Base-by-base conservation (phyloP, 2,113 vertebrate species). In the Piprites chloris region DNA sequence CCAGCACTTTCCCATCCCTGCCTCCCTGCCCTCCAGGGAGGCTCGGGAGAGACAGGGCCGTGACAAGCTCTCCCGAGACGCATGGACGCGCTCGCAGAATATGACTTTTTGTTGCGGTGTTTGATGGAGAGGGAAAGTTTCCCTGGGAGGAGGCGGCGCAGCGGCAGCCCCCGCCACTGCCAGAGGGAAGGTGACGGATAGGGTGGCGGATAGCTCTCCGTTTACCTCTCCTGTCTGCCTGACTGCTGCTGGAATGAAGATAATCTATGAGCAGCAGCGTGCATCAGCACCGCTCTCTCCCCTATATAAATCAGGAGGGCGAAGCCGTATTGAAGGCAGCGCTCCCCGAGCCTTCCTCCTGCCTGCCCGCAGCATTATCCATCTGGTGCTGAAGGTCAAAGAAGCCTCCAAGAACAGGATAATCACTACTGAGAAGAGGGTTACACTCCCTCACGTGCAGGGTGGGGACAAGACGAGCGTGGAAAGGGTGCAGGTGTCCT, bases 371-470 rank as follows among this genome's bases (percentile, higher is more conserved):
- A 47, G 82, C n/a, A 2, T 61, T 84, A 92, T 93, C 94, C 87
- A 90, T 96, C 96, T 96, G 96, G 49, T 65, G 63, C 68, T 94
- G 89, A 97, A 93, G 97, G 95, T 97, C 95, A 94, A 37, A 71
- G 83, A 74, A 77, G 76, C 78, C 78, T 89, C 55, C 4, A 69
- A 85, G 94, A 53, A 74, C 59, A 50, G 85, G 61, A 82, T 78
- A 84, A 85, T 58, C 69, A 41, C 81, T n/a, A 58, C 44, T 52
- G 37, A 75, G 84, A 39, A 78, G 66, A 80, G 68, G 79, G 67
- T 12, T 52, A 41, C 19, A 26, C 88, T 94, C 90, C 92, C 92
- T 95, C 91, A 93, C 79, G 75, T 4, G 33, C 74, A 37, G 61
- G 39, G 76, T 61, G 78, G 81, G 91, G 90, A 58, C 56, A 81